These are phyloP conservation scores for Tetraodon nigroviridis DNA, from an alignment of 2,113 vertebrate genomes.

Conservation along the genomic window DNA sequence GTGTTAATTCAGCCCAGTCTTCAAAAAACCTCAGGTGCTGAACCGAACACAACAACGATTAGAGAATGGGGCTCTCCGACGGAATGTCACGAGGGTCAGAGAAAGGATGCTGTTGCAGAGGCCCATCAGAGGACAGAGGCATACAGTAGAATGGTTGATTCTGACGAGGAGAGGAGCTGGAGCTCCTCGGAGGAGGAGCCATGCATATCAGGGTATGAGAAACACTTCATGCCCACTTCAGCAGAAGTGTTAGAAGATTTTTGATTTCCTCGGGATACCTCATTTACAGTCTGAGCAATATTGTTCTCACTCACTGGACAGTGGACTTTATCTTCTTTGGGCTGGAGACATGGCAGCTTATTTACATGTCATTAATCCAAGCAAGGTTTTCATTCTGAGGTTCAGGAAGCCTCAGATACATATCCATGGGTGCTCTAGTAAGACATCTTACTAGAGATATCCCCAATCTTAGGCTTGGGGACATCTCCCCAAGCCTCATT, in stretches of 20 bases:
- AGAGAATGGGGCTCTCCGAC: slow-evolving; percentile 5
- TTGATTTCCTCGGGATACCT: not conserved
- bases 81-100: slow-evolving; percentile 2
- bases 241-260: slow-evolving; percentile 37
- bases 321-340: not conserved
- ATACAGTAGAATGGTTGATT: slow-evolving; percentile 68
- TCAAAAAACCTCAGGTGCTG: not conserved
- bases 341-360: not conserved
- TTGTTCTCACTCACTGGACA: not conserved
- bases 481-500: too few relatives aligned
- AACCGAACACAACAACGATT: not conserved
- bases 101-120: slow-evolving; percentile 1
- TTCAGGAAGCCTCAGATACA: not conserved
- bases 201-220: slow-evolving; percentile 59
- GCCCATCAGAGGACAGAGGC: slow-evolving; percentile 23
- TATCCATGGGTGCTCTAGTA: not conserved
- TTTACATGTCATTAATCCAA: too few relatives aligned
- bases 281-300: not conserved
- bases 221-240: slow-evolving; percentile 67
- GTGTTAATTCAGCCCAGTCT: slow-evolving; percentile 20
- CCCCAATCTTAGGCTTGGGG: too few relatives aligned
- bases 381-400: too few relatives aligned
- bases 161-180: slow-evolving; percentile 48
- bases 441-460: too few relatives aligned
- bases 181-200: slow-evolving; percentile 44